Base-by-base conservation (phyloP, 2,113 vertebrate genomes). In the Cygnus buccinator region DNA sequence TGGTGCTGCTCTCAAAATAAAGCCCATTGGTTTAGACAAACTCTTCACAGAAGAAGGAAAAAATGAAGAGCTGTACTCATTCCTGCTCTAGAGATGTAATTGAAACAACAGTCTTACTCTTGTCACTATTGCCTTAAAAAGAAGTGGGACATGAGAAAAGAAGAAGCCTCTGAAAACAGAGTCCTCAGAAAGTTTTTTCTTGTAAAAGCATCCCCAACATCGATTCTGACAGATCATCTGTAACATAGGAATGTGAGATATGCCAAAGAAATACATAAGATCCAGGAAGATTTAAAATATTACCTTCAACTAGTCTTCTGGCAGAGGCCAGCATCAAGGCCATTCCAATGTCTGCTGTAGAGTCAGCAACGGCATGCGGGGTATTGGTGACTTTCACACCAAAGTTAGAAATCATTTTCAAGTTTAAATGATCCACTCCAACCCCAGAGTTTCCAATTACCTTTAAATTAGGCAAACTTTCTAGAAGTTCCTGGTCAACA, bases 261-360 rank as follows among this genome's bases (percentile, higher is more conserved):
- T 33, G 39, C 4, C 50, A 78, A 74, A 88, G 33, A 72, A 90
- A 22, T 15, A 86, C n/a, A 41, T 44, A 77, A 76, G 35, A 67
- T 13, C 8, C 29, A 67, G 25, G 8, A 44, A 79, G 71, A 90
- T 26, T 29, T 19, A 41, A 71, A 68, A 58, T 28, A 52, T 96
- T 97, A 98, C 98, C 98, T 97, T 98, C 97, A 11, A 98, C 37
- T 3, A 99, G 78, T 63, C 96, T 98, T 54, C 98, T 97, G 50
- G 99, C 98, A 7, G 98, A 98, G 7, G 98, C 98, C 72, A 99
- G 96, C 63, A 99, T 97, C 84, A 99, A 93, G 58, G 96, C 97
- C 98, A 99, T 98, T 37, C 96, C 99, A 5, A 98, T 94, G 46
- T 98, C 98, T 25, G 99, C 99, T 7, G 98, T 98, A 63, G 98